Base-by-base conservation (phyloP, 1,140 invertebrate genomes). In the Neomicropteryx cornuta region DNA sequence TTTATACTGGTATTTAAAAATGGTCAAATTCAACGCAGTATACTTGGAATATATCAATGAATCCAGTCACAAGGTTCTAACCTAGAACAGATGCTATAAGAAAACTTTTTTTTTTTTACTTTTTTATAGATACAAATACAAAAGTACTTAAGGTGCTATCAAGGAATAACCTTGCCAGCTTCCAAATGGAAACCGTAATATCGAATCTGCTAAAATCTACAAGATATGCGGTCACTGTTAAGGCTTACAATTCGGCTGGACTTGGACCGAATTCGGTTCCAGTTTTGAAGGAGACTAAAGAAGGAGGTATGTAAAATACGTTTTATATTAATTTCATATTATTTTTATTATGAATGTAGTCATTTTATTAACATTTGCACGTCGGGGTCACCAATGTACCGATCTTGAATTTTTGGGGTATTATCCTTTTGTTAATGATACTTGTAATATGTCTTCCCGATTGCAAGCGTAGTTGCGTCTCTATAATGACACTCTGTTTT, bases 211-310 rank as follows among this genome's bases (percentile, higher is more conserved):
- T 65, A 4, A 65, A 65, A 52, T 27, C 24, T 27, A 8, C 35
- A 46, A 64, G 61, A 36, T 64, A 62, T 33, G 53, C 81, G 28
- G 77, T 93, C 29, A 76, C 80, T 10, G 77, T 95, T 19, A 78
- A 83, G 52, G 87, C 88, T 2, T 88, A 86, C 50, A 96, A 93
- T 49, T 79, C 76, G 43, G 81, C 89, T 34, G 89, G 88, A 1
- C 75, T 76, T 14, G 89, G 90, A n/a, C 90, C 90, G 1, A 74
- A 77, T 18, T 89, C 87, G 5, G 56, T 76, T 1, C 75, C 82
- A 16, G 70, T 85, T 13, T 75, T 79, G 37, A 83, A 84, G 20
- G 81, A 83, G 22, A 93, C 89, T 2, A 74, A 85, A 43, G 89
- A 93, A 76, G 88, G 89, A 71, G 83, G 84, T 68, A 51, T 47